phyloP scores from a whole-genome alignment of 2,888 invertebrate genomes.

The Phyto melanocephala region DNA sequence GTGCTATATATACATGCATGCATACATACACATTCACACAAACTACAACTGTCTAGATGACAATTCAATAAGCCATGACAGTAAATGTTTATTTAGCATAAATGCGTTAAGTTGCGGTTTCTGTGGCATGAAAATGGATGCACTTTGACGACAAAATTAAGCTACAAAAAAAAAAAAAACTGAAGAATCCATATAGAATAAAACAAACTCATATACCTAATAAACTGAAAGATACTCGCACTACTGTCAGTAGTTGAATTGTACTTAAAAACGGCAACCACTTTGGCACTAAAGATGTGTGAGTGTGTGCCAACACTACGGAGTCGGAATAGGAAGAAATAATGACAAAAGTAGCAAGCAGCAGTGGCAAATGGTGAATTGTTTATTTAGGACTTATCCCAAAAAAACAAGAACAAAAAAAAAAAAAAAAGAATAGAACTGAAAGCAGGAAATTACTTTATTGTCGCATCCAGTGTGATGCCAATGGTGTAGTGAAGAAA shows the following conservation, averaged over 20 bases:
- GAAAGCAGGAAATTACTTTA: constrained; percentile 75
- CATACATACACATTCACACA: neutral
- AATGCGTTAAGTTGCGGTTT: constrained; percentile 65
- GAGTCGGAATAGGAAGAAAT: neutral
- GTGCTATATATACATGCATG: neutral
- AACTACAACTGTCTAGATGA: constrained; percentile 70
- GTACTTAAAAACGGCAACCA: constrained; percentile 28
- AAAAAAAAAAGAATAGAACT: constrained; percentile 67
- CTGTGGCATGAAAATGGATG: constrained; percentile 41
- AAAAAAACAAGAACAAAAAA: constrained; percentile 41
- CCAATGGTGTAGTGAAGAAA: neutral
- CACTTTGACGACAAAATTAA: constrained; percentile 58
- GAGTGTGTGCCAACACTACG: constrained; percentile 10
- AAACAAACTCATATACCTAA: constrained; percentile 42
- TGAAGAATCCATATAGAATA: constrained; percentile 22
- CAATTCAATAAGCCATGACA: constrained; percentile 78
- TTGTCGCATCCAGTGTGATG: constrained; percentile 60
- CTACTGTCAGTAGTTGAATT: neutral
- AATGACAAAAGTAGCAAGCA: constrained; percentile 40
- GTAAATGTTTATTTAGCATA: constrained; percentile 76
- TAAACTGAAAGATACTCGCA: neutral
- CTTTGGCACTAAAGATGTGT: constrained; percentile 33
- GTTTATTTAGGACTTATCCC: constrained; percentile 74
- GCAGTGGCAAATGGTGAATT: constrained; percentile 72
- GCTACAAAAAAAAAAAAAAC: constrained; percentile 13